Conservation (phyloP, 2,888 invertebrate species). For the Onchidella celtica region DNA sequence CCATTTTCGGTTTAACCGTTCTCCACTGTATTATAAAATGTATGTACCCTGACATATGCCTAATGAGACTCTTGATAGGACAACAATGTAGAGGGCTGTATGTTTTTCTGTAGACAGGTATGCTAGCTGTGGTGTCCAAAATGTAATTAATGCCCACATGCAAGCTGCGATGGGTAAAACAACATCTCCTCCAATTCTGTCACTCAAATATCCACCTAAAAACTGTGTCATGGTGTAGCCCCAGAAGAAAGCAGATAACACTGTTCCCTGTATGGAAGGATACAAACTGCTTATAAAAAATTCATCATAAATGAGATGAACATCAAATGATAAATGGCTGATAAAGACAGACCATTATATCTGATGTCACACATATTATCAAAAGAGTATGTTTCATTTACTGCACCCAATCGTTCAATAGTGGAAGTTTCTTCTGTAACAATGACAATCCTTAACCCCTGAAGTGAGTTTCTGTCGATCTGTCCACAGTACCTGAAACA, state of each 20-base stretch:
- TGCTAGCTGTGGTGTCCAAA: conserved; percentile 77
- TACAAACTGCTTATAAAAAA: neutral
- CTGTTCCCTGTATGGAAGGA: conserved; percentile 83
- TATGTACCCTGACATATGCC: conserved; percentile 85
- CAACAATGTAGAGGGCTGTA: conserved; percentile 83
- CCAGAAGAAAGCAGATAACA: conserved; percentile 88
- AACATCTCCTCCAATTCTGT: conserved; percentile 85
- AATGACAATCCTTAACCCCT: too few species aligned
- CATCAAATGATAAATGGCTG: neutral
- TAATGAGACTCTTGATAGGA: conserved; percentile 84
- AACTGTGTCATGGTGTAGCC: conserved; percentile 86
- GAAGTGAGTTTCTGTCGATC: too few species aligned
- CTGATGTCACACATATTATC: neutral
- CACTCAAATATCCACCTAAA: conserved; percentile 81
- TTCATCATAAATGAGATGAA: neutral
- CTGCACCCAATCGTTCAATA: too few species aligned
- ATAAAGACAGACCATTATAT: neutral
- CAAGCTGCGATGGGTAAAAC: conserved; percentile 85
- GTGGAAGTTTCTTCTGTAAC: too few species aligned
- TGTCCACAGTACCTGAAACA: too few species aligned
- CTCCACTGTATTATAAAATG: too few species aligned
- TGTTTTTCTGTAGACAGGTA: conserved; percentile 80
- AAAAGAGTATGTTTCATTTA: neutral
- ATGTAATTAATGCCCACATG: conserved; percentile 79
- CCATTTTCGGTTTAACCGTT: too few species aligned